A percentile compares a stretch with the other conserved stretches of the same genome.
Evolutionary conservation across 2,888 invertebrate species (phyloP).

Genomic region (Dryomyza anilis): DNA sequence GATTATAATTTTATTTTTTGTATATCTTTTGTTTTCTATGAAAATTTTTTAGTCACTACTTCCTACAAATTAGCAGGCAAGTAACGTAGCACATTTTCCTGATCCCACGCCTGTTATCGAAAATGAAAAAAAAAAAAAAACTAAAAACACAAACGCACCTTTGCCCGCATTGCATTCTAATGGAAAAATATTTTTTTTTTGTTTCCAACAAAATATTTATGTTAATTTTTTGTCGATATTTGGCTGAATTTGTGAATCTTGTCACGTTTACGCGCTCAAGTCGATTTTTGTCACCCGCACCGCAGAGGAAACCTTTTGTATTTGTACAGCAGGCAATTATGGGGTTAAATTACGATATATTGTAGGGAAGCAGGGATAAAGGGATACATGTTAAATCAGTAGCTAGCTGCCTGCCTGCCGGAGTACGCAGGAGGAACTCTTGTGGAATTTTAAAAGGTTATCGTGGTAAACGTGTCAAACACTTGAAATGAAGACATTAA

Average conservation of each 20-base stretch:
- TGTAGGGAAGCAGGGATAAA: too few relatives aligned
- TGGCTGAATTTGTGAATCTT: background rate
- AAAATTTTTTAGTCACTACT: background rate
- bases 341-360: background rate
- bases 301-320: too few relatives aligned
- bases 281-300: slow-evolving; percentile 14
- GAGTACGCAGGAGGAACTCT: background rate
- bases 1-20: too few relatives aligned
- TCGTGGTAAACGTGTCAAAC: too few relatives aligned
- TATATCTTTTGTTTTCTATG: background rate
- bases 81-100: background rate
- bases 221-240: background rate
- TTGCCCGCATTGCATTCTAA: background rate
- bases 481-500: too few relatives aligned
- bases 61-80: background rate
- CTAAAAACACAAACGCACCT: too few relatives aligned
- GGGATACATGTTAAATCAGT: too few relatives aligned
- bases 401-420: too few relatives aligned
- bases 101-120: background rate
- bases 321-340: background rate
- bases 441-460: background rate
- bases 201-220: too few relatives aligned
- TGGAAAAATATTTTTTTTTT: background rate
- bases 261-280: slow-evolving; percentile 1
- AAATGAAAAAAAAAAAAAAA: too few relatives aligned